Percentiles rank a stretch among this genome's conserved stretches.
These are phyloP conservation scores for Baronia brevicornis DNA, from an alignment of 2,888 invertebrate genomes.

Conservation along the genomic window DNA sequence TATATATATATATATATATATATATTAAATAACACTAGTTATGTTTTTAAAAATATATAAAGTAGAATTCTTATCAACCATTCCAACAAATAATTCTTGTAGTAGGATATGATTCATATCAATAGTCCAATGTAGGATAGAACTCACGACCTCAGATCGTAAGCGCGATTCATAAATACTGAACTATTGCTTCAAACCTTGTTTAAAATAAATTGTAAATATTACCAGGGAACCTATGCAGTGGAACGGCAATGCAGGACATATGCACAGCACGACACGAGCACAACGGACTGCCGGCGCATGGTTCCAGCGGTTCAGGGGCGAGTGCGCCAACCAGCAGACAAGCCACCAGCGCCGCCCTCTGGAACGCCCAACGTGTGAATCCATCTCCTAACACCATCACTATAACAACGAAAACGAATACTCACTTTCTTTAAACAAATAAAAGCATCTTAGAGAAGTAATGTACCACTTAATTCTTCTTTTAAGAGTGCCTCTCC, in stretches of 20 bases:
- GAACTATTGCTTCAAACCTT: too few relatives aligned
- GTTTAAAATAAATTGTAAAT: too few relatives aligned
- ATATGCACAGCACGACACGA: slow-evolving; percentile 80
- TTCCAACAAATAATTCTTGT: too few relatives aligned
- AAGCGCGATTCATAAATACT: too few relatives aligned
- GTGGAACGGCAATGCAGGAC: slow-evolving; percentile 82
- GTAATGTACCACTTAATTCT: too few relatives aligned
- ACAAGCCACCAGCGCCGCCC: slow-evolving; percentile 57
- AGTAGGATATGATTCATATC: too few relatives aligned
- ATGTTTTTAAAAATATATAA: background rate
- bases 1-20: background rate
- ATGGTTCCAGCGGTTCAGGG: slow-evolving; percentile 70
- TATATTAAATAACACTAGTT: background rate
- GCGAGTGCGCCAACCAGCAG: slow-evolving; percentile 56
- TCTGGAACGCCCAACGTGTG: slow-evolving; percentile 56
- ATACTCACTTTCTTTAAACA: background rate
- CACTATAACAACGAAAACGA: slow-evolving; percentile 33
- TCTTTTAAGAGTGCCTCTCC: too few relatives aligned
- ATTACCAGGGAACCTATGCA: slow-evolving; percentile 83
- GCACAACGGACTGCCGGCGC: slow-evolving; percentile 82
- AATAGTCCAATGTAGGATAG: too few relatives aligned
- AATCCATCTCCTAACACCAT: slow-evolving; percentile 63
- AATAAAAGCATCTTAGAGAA: too few relatives aligned
- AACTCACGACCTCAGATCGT: too few relatives aligned
- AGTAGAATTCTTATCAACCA: too few relatives aligned